Evolutionary conservation across 2,797 vertebrate genomes (phyloP).

Genomic region (Clamator glandarius): DNA sequence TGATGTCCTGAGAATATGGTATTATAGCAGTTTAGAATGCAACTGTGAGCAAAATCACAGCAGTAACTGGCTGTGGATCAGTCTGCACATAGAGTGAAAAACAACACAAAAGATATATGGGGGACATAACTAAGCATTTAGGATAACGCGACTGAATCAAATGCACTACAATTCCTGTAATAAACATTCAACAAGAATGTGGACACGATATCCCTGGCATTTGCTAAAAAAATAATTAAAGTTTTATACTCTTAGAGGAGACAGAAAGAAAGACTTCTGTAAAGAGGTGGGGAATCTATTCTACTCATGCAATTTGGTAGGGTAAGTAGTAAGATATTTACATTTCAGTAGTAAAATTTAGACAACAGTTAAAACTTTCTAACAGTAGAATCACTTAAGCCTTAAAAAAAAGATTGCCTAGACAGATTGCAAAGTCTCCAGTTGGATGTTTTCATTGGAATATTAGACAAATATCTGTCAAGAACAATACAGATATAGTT

Average conservation of each 20-base stretch:
- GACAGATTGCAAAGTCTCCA: background rate
- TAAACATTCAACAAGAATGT: background rate
- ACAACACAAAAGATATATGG: background rate
- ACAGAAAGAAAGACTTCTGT: background rate
- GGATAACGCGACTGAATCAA: background rate
- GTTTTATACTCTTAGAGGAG: background rate
- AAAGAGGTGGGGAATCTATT: background rate
- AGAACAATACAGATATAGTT: background rate
- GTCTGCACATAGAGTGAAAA: background rate
- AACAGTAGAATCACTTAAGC: background rate
- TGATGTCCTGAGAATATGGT: conserved; percentile 56
- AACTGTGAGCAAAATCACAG: conserved; percentile 49
- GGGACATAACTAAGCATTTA: background rate
- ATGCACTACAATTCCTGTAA: background rate
- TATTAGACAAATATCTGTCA: background rate
- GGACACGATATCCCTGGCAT: background rate
- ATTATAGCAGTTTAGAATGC: conserved; percentile 53
- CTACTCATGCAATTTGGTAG: background rate
- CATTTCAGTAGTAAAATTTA: background rate
- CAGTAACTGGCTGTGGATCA: background rate
- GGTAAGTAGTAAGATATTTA: background rate
- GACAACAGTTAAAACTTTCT: background rate
- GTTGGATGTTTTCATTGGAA: background rate
- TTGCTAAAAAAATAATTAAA: background rate
- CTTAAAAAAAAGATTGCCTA: background rate